Evolutionary conservation across 1,140 invertebrate genomes (phyloP).

Genomic region (Drosophila azteca): DNA sequence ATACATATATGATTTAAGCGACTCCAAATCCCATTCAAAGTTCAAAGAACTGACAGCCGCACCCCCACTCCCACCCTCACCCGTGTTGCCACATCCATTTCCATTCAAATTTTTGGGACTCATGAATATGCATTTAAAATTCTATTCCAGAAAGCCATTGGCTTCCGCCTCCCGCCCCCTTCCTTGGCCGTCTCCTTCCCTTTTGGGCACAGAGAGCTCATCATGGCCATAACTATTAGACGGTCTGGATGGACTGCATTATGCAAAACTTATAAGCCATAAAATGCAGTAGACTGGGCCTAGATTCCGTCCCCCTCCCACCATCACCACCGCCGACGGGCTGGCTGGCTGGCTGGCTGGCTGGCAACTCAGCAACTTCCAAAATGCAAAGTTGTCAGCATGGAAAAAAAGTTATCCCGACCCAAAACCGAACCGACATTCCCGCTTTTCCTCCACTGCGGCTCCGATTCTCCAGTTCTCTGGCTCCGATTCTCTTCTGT

Average conservation of each 20-base stretch:
- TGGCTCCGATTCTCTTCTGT: slow-evolving; percentile 31
- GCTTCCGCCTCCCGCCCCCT: too few relatives aligned
- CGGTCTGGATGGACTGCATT: slow-evolving; percentile 48
- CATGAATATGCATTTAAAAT: slow-evolving; percentile 30
- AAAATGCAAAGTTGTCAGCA: slow-evolving; percentile 58
- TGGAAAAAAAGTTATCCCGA: slow-evolving; percentile 24
- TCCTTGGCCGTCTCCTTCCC: neutral
- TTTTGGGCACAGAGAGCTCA: slow-evolving; percentile 26
- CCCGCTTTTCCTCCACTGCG: slow-evolving; percentile 2
- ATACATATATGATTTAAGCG: slow-evolving; percentile 41
- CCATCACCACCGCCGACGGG: neutral
- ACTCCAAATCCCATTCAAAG: slow-evolving; percentile 9
- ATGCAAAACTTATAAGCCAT: slow-evolving; percentile 60
- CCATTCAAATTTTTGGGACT: slow-evolving; percentile 2
- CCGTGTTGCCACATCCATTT: neutral
- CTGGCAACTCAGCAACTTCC: slow-evolving; percentile 54
- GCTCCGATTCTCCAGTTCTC: slow-evolving; percentile 13
- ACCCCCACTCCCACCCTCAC: neutral
- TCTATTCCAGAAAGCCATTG: slow-evolving; percentile 1
- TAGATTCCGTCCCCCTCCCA: neutral
- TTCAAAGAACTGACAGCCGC: neutral
- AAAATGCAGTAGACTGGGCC: slow-evolving; percentile 53
- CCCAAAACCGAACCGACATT: slow-evolving; percentile 19
- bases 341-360: slow-evolving; percentile 46
- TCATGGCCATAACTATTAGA: slow-evolving; percentile 57